These are phyloP conservation scores for Mythimna loreyi DNA, from an alignment of 2,888 invertebrate genomes.

Conservation along the genomic window DNA sequence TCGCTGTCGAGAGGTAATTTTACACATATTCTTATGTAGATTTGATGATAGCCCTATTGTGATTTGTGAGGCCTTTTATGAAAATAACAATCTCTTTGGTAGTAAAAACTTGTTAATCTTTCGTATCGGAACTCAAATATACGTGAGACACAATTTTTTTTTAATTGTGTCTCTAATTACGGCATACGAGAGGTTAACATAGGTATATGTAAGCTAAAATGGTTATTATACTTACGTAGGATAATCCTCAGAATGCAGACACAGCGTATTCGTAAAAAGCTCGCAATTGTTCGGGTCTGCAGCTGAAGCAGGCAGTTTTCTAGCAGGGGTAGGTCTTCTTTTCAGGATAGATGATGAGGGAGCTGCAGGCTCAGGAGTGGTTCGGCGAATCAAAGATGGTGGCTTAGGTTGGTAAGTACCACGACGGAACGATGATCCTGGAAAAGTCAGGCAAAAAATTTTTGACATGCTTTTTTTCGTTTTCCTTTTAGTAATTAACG, in stretches of 20 bases:
- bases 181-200: no score
- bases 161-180: no score
- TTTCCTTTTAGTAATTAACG: constrained; percentile 16
- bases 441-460: background rate
- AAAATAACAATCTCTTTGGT: no score
- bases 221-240: constrained; percentile 94
- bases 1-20: no score
- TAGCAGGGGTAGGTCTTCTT: constrained; percentile 76
- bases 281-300: constrained; percentile 90
- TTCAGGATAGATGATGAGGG: constrained; percentile 65
- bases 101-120: no score
- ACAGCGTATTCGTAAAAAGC: constrained; percentile 93
- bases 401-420: constrained; percentile 81
- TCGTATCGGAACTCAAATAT: no score
- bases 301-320: constrained; percentile 74
- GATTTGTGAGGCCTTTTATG: no score
- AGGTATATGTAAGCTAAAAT: no score
- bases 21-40: no score
- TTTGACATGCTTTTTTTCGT: background rate
- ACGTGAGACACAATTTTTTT: no score
- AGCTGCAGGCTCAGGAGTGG: constrained; percentile 75
- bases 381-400: constrained; percentile 74
- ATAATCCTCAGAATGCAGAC: constrained; percentile 94
- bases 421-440: constrained; percentile 81
- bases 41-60: no score